Percentiles rank a stretch among this genome's conserved stretches.
Conservation (phyloP, 2,888 invertebrate species). For the Chrysodeixis includens region DNA sequence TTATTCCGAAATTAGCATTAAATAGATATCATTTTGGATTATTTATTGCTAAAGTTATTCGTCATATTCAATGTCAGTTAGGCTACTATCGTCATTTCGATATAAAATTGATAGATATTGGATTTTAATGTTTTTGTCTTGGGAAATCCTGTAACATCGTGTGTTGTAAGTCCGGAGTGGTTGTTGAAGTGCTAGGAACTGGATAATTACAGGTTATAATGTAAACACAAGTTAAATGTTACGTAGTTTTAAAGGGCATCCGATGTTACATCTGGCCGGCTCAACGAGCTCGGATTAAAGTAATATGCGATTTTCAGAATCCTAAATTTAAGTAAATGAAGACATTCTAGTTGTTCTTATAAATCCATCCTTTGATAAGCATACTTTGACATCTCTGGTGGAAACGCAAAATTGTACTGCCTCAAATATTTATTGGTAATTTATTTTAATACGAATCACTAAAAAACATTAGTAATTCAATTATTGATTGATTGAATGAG, state of each 20-base stretch:
- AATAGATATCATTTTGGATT: conserved; percentile 34
- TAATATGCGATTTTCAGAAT: background rate
- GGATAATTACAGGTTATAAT: conserved; percentile 15
- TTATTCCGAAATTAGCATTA: conserved; percentile 48
- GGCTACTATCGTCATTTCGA: conserved; percentile 22
- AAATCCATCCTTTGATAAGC: no score
- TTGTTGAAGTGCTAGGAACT: conserved; percentile 8
- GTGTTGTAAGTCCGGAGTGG: conserved; percentile 11
- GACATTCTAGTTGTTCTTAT: no score
- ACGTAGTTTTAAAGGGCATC: conserved; percentile 10
- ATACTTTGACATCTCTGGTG: no score
- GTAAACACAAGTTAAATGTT: background rate
- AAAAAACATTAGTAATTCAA: no score
- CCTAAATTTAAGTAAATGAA: no score
- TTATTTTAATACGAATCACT: no score
- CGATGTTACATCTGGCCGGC: background rate
- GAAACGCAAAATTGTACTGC: no score
- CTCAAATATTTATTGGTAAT: no score
- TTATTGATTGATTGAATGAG: no score
- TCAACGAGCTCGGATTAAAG: background rate
- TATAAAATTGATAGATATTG: conserved; percentile 18
- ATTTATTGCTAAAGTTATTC: conserved; percentile 41
- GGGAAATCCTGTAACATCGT: conserved; percentile 7
- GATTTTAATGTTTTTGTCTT: conserved; percentile 11
- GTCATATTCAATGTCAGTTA: conserved; percentile 45